These are phyloP conservation scores for Microdon myrmicae DNA, from an alignment of 2,888 invertebrate genomes.

Conservation along the genomic window DNA sequence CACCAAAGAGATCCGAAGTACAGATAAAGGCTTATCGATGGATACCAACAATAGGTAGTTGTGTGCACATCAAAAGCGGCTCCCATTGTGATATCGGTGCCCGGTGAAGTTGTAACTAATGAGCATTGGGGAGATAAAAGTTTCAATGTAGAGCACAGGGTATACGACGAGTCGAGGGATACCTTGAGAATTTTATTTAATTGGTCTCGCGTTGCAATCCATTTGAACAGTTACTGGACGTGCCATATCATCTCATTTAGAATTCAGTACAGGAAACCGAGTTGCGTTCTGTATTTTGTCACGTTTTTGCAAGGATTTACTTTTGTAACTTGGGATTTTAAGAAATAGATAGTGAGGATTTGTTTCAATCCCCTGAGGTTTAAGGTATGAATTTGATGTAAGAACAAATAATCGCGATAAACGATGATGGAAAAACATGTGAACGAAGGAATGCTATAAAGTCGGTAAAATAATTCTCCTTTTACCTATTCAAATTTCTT, in stretches of 20 bases:
- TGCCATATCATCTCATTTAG: constrained; percentile 34
- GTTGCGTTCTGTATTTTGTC: too few relatives aligned
- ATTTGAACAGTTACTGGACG: constrained; percentile 45
- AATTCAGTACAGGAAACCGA: constrained; percentile 41
- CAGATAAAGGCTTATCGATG: constrained; percentile 48
- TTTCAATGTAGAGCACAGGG: constrained; percentile 9
- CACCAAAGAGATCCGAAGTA: constrained; percentile 48
- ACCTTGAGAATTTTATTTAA: constrained; percentile 47
- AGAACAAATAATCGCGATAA: too few relatives aligned
- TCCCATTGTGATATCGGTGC: constrained; percentile 19
- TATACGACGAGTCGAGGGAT: not conserved
- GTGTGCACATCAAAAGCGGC: constrained; percentile 50
- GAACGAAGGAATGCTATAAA: too few relatives aligned
- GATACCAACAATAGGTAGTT: constrained; percentile 50
- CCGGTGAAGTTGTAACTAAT: constrained; percentile 8
- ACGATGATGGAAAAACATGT: too few relatives aligned
- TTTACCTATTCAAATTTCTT: too few relatives aligned
- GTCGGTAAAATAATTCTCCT: too few relatives aligned
- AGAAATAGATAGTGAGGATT: too few relatives aligned
- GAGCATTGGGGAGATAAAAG: constrained; percentile 20
- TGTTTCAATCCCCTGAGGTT: too few relatives aligned
- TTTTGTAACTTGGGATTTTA: too few relatives aligned
- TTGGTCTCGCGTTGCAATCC: constrained; percentile 49
- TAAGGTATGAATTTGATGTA: too few relatives aligned
- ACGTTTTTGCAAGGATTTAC: too few relatives aligned